phyloP scores from a whole-genome alignment of 2,113 vertebrate species.

The Dromas ardeola region DNA sequence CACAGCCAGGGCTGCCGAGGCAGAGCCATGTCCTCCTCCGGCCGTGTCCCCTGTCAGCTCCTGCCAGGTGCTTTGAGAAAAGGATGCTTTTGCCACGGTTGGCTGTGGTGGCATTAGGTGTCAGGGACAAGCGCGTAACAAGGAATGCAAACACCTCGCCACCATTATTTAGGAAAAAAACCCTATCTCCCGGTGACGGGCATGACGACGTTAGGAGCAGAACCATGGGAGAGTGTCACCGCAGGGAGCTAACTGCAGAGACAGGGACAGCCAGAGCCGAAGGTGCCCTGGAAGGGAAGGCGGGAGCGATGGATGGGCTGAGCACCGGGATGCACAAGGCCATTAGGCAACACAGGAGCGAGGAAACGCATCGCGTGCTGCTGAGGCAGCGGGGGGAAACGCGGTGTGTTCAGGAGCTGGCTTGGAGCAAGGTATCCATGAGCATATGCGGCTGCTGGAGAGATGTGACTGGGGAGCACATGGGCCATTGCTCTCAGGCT shows the following conservation, averaged over 20 bases:
- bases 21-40: neutral
- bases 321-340: neutral
- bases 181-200: neutral
- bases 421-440: neutral
- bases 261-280: neutral
- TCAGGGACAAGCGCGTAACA: accelerated
- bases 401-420: accelerated
- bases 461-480: neutral
- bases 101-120: accelerated
- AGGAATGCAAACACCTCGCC: neutral
- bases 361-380: accelerated
- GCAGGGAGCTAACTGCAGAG: neutral
- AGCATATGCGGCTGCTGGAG: neutral
- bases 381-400: accelerated
- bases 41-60: accelerated
- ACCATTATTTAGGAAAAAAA: neutral
- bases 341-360: neutral
- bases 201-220: neutral
- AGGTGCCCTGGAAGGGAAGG: neutral
- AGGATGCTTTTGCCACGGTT: neutral
- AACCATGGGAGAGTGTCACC: accelerated
- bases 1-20: neutral
- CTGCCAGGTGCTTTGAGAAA: neutral
- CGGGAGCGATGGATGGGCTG: accelerated
- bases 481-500: neutral